Evolutionary conservation across 2,888 invertebrate genomes (phyloP), one percentile per base, ranked within the genome.

Genomic region (Dioctria linearis): DNA sequence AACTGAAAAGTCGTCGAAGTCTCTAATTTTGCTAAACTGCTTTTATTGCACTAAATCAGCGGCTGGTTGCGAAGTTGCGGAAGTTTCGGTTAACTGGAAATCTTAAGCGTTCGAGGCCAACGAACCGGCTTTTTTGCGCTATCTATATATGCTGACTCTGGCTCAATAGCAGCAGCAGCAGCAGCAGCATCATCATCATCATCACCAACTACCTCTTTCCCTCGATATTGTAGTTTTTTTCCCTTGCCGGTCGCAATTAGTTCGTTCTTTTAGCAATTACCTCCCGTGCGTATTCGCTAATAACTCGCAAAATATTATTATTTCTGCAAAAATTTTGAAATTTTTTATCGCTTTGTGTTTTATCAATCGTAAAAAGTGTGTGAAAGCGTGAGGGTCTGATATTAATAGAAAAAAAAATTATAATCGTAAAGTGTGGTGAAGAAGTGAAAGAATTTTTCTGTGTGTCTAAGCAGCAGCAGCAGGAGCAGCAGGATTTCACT

Each of bases 91-190:
- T 57, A 42, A 57, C 57, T 73, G 59, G 73, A 59, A 76, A 49
- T 63, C 49, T 61, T 43, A 13, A n/a, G 39, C 37, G 42, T 13
- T 11, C 13, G 49, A 76, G 76, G 76, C 76, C 76, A 76, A 63
- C 76, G 76, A 76, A 76, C 76, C 76, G 76, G 49, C 61, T 46
- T 43, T 25, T 67, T 42, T 59, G 42, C 11, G 43, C 54, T 43
- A 11, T 4, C n/a, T 54, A 43, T 37, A 49, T 61, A 6, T 67
- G 67, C 46, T 9, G 43, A 67, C 42, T 69, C 39, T 9, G 51
- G 51, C 51, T 51, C 39, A 69, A 51, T 25, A 25, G 25, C 25
- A 25, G 25, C 25, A 25, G 25, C 25, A 25, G 25, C 25, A 25
- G 25, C 2, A 25, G 25, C 25, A 25, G 25, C 25, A 25, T 0